These are phyloP conservation scores for Coelopa frigida DNA, from an alignment of 1,140 invertebrate species.

Conservation along the genomic window DNA sequence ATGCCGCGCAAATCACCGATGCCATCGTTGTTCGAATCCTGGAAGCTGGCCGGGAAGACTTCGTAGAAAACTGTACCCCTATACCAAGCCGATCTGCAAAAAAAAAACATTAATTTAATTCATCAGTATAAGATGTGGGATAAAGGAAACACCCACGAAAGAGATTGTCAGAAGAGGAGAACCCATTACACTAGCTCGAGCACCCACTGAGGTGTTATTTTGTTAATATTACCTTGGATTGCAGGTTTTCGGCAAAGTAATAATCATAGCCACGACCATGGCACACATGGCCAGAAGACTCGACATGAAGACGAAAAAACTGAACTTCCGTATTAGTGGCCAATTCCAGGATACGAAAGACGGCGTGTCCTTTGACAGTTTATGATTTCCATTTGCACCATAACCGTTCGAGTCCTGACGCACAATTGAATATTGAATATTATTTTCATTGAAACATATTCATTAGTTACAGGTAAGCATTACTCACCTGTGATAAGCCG, in stretches of 20 bases:
- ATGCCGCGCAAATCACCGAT: slow-evolving; percentile 68
- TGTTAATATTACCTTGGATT: slow-evolving; percentile 48
- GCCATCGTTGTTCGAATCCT: slow-evolving; percentile 68
- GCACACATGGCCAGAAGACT: slow-evolving; percentile 60
- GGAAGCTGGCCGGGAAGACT: slow-evolving; percentile 73
- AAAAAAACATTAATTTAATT: slow-evolving; percentile 15
- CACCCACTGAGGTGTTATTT: background rate
- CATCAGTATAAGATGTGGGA: no score
- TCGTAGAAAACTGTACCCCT: slow-evolving; percentile 75
- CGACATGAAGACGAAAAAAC: slow-evolving; percentile 64
- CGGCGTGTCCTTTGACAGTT: slow-evolving; percentile 35
- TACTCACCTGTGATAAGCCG: no score
- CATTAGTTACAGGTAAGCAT: no score
- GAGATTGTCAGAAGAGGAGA: background rate
- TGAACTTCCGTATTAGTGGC: slow-evolving; percentile 63
- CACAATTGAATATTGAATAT: background rate
- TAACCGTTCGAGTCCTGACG: slow-evolving; percentile 49
- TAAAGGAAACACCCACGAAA: background rate
- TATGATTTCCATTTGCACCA: slow-evolving; percentile 48
- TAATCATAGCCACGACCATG: slow-evolving; percentile 61
- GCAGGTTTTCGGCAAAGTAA: slow-evolving; percentile 61
- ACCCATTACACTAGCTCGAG: background rate
- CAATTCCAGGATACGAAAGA: slow-evolving; percentile 74
- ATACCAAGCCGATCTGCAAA: slow-evolving; percentile 60
- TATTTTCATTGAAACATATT: background rate